Conservation (phyloP, 2,113 vertebrate species). For the Otocyon megalotis region DNA sequence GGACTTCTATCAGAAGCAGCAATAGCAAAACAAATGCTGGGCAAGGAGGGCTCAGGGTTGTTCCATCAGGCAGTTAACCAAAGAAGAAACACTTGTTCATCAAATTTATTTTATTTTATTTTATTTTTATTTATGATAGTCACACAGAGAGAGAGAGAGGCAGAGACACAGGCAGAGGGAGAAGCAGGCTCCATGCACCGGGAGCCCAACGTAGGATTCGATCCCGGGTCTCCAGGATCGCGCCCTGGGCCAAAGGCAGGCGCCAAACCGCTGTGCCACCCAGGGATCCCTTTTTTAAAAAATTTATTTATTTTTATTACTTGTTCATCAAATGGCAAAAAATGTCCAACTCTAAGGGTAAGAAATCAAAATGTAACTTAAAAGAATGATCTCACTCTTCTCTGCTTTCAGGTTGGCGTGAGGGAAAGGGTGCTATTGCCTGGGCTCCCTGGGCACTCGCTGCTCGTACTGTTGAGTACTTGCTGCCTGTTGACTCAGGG, state of each 20-base stretch:
- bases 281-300: no score
- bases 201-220: no score
- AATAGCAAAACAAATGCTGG: background rate
- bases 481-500: no score
- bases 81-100: background rate
- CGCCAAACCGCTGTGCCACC: no score
- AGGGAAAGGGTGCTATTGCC: background rate
- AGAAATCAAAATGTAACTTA: background rate
- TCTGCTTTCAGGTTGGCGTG: background rate
- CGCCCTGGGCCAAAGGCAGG: no score
- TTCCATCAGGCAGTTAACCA: background rate
- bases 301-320: no score
- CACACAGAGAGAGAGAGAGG: no score
- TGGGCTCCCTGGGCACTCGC: background rate
- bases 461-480: background rate
- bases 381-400: background rate
- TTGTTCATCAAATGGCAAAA: background rate
- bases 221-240: no score
- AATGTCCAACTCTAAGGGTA: background rate
- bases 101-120: no score
- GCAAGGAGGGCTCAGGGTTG: background rate
- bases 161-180: no score
- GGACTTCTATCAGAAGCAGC: background rate
- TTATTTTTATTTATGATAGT: no score
- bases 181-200: no score